phyloP scores from a whole-genome alignment of 2,888 invertebrate species.

The Ochropacha duplaris region DNA sequence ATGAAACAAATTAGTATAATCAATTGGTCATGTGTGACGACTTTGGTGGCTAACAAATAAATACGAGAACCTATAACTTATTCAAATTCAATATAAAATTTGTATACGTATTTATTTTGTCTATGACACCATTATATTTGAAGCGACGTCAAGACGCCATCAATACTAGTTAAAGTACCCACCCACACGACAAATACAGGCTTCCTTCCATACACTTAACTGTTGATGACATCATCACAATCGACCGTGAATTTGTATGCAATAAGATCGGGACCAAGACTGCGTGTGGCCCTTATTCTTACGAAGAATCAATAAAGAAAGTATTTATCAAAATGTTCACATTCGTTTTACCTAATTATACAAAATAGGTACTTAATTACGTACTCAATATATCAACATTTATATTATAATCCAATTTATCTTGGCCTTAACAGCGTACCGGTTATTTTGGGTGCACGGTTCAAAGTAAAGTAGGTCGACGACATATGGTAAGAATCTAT shows the following conservation, averaged over 20 bases:
- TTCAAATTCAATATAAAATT: too few species aligned
- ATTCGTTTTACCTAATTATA: background rate
- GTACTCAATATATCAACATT: slow-evolving; percentile 12
- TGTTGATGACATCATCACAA: slow-evolving; percentile 40
- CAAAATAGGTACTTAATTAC: background rate
- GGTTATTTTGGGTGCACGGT: slow-evolving; percentile 55
- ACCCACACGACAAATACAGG: slow-evolving; percentile 37
- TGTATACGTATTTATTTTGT: too few species aligned
- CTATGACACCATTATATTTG: too few species aligned
- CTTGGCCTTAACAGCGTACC: slow-evolving; percentile 46
- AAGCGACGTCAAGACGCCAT: slow-evolving; percentile 5
- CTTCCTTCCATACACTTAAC: slow-evolving; percentile 41
- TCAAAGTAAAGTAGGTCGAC: slow-evolving; percentile 53
- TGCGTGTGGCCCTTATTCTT: background rate
- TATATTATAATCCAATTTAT: slow-evolving; percentile 33
- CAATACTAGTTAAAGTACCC: slow-evolving; percentile 32
- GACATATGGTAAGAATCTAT: slow-evolving; percentile 55
- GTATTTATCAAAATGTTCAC: background rate
- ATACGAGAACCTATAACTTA: too few species aligned
- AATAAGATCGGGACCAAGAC: slow-evolving; percentile 13
- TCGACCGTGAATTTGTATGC: slow-evolving; percentile 28
- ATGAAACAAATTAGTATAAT: too few species aligned
- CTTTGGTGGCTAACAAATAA: too few species aligned
- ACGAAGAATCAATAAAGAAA: background rate
- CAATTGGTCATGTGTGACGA: too few species aligned